Evolutionary conservation across 2,888 invertebrate species (phyloP), one percentile per base, ranked within the genome.

Genomic region (Dioctria rufipes): DNA sequence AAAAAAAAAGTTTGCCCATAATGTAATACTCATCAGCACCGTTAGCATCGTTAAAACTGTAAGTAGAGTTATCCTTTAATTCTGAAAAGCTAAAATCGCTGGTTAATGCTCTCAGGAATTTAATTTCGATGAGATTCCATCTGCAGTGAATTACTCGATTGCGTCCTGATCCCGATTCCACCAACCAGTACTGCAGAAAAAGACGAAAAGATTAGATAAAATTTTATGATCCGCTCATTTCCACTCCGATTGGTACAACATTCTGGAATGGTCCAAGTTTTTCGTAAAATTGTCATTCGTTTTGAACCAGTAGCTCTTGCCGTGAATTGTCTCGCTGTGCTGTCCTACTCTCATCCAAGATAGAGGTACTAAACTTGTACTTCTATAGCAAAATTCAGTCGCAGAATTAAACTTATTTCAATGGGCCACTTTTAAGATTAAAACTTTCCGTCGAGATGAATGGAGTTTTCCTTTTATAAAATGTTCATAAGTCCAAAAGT

Each of bases 201-300:
- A 11, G 71, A 54, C 54, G n/a, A 54, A 54, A 25, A 58, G 75
- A 60, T 75, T 75, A 75, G 75, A 75, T 75, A 75, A 75, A 75
- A 75, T 75, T 75, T 75, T 75, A 75, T 60, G 75, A 75, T 75
- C 58, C 61, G 39, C 60, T 75, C 75, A 75, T 75, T 75, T 75
- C 75, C 75, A 75, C 60, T 75, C 75, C 60, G 61, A 13, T 75
- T 60, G 75, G 61, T 37, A 61, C 25, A 61, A 61, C 25, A 61
- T 75, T 61, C 46, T 37, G 58, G 61, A 13, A 60, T 60, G 43
- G n/a, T 40, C 9, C 4, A 75, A 60, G 4, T 61, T 75, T 75
- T 71, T 71, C 54, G 46, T 60, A 61, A 75, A 61, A 60, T 39
- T 9, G 43, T 73, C 58, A 13, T 58, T 58, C 54, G 54, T 54